Conservation (phyloP, 2,888 invertebrate species). For the Xanthia icteritia region DNA sequence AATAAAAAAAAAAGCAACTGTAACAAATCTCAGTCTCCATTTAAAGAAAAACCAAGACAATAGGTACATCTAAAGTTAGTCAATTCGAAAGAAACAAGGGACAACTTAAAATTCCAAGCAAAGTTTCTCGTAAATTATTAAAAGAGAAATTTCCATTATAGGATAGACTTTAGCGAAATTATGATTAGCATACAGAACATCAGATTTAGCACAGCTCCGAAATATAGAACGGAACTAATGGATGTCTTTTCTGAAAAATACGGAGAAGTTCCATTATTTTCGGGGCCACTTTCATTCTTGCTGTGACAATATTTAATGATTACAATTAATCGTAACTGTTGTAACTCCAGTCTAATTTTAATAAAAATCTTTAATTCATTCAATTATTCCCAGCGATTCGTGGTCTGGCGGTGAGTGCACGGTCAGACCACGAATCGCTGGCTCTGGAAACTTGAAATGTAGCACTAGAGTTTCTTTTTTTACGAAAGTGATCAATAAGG, state of each 20-base stretch:
- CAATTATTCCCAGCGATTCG: background rate
- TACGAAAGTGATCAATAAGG: background rate
- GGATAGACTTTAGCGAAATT: slow-evolving; percentile 17
- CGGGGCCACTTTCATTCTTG: background rate
- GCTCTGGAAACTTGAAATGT: background rate
- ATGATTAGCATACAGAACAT: slow-evolving; percentile 50
- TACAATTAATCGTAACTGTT: background rate
- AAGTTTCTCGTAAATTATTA: slow-evolving; percentile 31
- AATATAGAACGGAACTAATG: slow-evolving; percentile 40
- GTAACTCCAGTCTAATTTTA: background rate
- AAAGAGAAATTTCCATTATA: slow-evolving; percentile 20
- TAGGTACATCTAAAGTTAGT: slow-evolving; percentile 6
- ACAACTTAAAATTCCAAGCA: slow-evolving; percentile 16
- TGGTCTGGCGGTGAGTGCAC: too few relatives aligned
- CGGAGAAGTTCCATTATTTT: slow-evolving; percentile 5
- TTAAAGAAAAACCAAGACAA: background rate
- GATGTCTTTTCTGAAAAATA: slow-evolving; percentile 11
- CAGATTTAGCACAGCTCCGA: slow-evolving; percentile 12
- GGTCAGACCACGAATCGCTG: background rate
- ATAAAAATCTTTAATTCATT: background rate
- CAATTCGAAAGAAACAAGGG: slow-evolving; percentile 8
- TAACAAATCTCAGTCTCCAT: background rate
- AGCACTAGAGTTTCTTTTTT: too few relatives aligned
- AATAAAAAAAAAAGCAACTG: background rate
- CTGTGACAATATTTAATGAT: background rate